Base-by-base conservation (phyloP, 2,797 vertebrate species). In the Telmatherina bonti region DNA sequence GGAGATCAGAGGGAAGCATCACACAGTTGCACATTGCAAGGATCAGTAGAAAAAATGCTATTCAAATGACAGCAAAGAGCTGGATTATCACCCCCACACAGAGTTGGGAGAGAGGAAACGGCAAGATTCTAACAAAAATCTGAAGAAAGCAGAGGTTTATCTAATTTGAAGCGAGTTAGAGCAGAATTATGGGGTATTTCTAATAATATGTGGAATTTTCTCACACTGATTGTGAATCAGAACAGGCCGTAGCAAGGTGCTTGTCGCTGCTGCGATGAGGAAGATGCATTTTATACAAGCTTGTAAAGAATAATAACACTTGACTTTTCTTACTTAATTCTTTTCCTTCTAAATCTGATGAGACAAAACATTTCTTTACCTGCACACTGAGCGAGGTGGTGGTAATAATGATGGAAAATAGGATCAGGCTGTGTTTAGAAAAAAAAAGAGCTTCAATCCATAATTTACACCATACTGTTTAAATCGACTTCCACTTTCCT, bases 31-130 rank as follows among this genome's bases (percentile, higher is more conserved):
- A 70, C 55, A 56, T 71, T 52, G 75, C 62, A 68, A 56, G 72
- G 55, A 82, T 85, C 64, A 43, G 62, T 47, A 54, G 67, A 76
- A 74, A n/a, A 79, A 79, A 78, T 38, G 59, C 67, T 67, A 79
- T 76, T 73, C 45, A 85, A 83, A 85, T 75, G 64, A 78, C 82
- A 82, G 64, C 68, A 55, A 62, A 72, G 70, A 68, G 62, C 53
- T 52, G 74, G 83, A 89, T 88, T 77, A 86, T 78, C 62, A 45
- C 45, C 59, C 51, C 29, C 84, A 66, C 47, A 0, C 49, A 62
- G 65, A 47, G 38, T 15, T 15, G 30, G 2, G 18, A 29, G 24
- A 33, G 22, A 35, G 35, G 64, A 55, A n/a, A 41, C 56, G 18
- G 67, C 31, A 62, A 45, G 57, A 31, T 35, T 38, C 22, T 43